phyloP scores from a whole-genome alignment of 2,113 vertebrate species.

The Oreochromis aureus region DNA sequence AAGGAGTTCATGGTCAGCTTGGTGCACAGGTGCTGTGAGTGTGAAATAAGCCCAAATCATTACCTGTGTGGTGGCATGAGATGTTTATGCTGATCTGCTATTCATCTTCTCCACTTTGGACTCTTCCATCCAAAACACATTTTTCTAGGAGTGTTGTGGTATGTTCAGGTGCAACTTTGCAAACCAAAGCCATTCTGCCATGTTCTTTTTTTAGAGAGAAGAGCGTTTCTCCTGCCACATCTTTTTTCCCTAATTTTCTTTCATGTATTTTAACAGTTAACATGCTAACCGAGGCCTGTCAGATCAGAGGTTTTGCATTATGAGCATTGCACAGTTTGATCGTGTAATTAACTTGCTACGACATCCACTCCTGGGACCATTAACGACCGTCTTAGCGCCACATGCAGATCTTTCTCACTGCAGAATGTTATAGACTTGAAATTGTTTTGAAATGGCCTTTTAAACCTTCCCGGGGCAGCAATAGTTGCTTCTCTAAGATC shows the following conservation, averaged over 20 bases:
- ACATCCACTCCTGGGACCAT: not conserved
- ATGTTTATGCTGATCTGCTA: not conserved
- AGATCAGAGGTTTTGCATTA: not conserved
- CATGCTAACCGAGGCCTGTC: not conserved
- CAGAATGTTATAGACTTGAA: not conserved
- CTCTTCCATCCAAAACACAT: not conserved
- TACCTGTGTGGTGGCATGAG: not conserved
- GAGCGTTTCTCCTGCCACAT: rapidly evolving
- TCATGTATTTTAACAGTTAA: not conserved
- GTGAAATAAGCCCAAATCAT: not conserved
- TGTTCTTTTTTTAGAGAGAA: rapidly evolving
- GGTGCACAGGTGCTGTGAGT: not conserved
- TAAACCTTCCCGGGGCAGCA: not conserved
- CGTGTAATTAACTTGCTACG: not conserved
- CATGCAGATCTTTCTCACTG: not conserved
- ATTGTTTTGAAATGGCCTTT: not conserved
- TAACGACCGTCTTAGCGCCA: not conserved
- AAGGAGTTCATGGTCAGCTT: not conserved
- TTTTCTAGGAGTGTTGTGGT: not conserved
- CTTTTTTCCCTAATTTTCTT: rapidly evolving
- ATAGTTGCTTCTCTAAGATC: not conserved
- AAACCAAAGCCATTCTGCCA: not conserved
- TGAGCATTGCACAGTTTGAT: not conserved
- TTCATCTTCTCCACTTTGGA: not conserved
- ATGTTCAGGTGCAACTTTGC: rapidly evolving